A percentile compares a stretch with the other conserved stretches of the same genome.
Conservation (phyloP, 2,113 vertebrate species). For the Dryoscopus gambensis region DNA sequence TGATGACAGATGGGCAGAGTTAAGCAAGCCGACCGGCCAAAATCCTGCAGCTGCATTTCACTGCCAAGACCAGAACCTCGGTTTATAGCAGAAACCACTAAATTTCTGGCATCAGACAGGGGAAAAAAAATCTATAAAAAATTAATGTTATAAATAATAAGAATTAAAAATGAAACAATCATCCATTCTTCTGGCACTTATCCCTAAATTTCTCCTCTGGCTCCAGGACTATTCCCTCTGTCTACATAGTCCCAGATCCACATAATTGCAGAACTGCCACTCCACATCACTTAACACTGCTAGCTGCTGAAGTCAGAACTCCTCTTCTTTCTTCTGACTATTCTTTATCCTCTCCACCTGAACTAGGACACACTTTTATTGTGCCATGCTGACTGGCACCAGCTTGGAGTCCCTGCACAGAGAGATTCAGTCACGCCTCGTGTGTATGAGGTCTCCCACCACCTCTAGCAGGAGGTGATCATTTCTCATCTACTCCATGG, state of each 20-base stretch:
- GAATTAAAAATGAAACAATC: not conserved
- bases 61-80: slow-evolving; percentile 60
- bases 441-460: not conserved
- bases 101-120: slow-evolving; percentile 25
- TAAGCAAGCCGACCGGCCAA: slow-evolving; percentile 44
- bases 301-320: not conserved
- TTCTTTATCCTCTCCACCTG: not conserved
- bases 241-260: not conserved
- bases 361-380: not conserved
- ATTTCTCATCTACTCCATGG: not conserved
- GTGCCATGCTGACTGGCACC: not conserved
- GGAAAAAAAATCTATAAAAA: not conserved
- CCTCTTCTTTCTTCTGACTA: not conserved
- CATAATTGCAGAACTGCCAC: not conserved
- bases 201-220: not conserved
- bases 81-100: slow-evolving; percentile 48
- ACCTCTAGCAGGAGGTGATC: not conserved
- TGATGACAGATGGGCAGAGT: slow-evolving; percentile 72
- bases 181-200: not conserved
- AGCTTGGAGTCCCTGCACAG: not conserved
- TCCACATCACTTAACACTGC: not conserved
- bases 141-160: not conserved
- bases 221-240: not conserved
- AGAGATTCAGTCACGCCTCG: not conserved
- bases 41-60: slow-evolving; percentile 47